phyloP scores from a whole-genome alignment of 2,888 invertebrate genomes.

The Amiota communis region DNA sequence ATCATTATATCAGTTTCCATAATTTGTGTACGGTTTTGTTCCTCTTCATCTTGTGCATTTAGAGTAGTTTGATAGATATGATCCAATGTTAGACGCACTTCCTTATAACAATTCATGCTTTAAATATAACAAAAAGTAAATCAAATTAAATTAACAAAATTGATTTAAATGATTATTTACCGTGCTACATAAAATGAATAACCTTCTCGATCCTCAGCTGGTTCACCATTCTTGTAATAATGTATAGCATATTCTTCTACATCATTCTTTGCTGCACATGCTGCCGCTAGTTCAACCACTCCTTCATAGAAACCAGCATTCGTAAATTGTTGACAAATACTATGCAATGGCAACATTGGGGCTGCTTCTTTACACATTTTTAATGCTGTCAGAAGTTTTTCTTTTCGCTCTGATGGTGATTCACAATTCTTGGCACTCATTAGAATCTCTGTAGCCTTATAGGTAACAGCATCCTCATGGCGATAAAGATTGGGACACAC shows the following conservation, averaged over 20 bases:
- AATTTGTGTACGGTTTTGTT: constrained; percentile 48
- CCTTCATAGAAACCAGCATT: constrained; percentile 88
- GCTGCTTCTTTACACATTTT: constrained; percentile 91
- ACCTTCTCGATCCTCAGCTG: constrained; percentile 87
- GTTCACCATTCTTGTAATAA: constrained; percentile 89
- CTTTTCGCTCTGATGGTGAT: constrained; percentile 84
- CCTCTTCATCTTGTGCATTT: constrained; percentile 62
- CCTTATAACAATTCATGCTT: constrained; percentile 92
- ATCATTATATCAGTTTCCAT: constrained; percentile 35
- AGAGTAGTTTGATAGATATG: constrained; percentile 69
- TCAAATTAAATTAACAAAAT: constrained; percentile 1
- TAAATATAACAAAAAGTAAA: constrained; percentile 39
- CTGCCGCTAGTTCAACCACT: constrained; percentile 89
- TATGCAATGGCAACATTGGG: constrained; percentile 86
- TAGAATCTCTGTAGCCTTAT: constrained; percentile 94
- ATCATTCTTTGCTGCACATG: constrained; percentile 90
- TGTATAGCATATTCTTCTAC: constrained; percentile 90
- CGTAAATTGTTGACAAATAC: constrained; percentile 89
- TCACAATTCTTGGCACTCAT: constrained; percentile 84
- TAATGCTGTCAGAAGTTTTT: constrained; percentile 84
- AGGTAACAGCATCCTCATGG: constrained; percentile 95
- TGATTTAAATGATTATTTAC: constrained; percentile 43
- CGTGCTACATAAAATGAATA: constrained; percentile 81
- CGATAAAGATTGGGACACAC: constrained; percentile 95
- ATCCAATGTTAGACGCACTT: constrained; percentile 86